phyloP scores from a whole-genome alignment of 2,888 invertebrate genomes.

The Crocallis elinguaria region DNA sequence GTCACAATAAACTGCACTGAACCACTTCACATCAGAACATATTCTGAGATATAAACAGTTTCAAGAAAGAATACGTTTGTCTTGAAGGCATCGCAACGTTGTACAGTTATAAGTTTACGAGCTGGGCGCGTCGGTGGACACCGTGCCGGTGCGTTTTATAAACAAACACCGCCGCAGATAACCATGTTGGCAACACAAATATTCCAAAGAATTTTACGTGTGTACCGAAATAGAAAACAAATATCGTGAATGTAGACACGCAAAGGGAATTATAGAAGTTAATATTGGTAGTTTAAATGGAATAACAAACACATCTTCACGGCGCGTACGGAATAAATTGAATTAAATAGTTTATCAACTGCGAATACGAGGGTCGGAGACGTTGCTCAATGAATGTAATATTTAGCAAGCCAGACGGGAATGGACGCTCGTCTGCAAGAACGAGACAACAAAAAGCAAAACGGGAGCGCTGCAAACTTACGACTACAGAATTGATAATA shows the following conservation, averaged over 20 bases:
- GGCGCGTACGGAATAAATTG: constrained; percentile 30
- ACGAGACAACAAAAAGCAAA: constrained; percentile 47
- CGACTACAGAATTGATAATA: constrained; percentile 50
- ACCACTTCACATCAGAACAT: constrained; percentile 19
- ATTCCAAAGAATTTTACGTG: constrained; percentile 47
- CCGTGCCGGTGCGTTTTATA: constrained; percentile 55
- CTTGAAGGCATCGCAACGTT: constrained; percentile 37
- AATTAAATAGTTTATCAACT: constrained; percentile 43
- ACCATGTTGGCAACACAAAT: constrained; percentile 60
- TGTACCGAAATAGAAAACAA: constrained; percentile 48
- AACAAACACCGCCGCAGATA: constrained; percentile 66
- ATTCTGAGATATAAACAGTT: constrained; percentile 1
- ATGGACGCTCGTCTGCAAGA: constrained; percentile 40
- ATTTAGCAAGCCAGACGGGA: constrained; percentile 49
- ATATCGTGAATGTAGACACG: constrained; percentile 36
- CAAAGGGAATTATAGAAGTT: constrained; percentile 43
- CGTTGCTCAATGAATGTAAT: constrained; percentile 57
- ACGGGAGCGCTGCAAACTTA: constrained; percentile 49
- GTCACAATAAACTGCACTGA: constrained; percentile 27
- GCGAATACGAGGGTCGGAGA: constrained; percentile 42
- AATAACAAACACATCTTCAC: constrained; percentile 24
- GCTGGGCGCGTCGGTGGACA: constrained; percentile 45
- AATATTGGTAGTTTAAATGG: constrained; percentile 32
- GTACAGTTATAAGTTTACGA: constrained; percentile 53
- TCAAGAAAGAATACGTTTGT: constrained; percentile 31